Conservation (phyloP, 2,113 vertebrate genomes). For the Notarius quadriscutis region DNA sequence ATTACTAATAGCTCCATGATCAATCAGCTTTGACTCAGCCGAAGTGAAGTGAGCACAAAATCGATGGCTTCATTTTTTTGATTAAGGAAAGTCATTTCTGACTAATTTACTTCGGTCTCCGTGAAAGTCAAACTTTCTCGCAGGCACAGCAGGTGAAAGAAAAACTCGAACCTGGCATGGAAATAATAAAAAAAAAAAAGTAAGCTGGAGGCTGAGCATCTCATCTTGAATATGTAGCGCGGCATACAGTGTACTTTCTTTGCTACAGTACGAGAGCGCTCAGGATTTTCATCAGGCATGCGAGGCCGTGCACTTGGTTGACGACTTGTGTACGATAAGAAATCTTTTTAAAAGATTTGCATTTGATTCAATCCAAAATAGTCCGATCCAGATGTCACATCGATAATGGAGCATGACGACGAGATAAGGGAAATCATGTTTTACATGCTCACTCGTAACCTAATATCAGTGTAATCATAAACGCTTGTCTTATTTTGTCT, state of each 20-base stretch:
- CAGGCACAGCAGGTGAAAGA: background rate
- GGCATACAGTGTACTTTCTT: background rate
- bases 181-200: too few relatives aligned
- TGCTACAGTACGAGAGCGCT: background rate
- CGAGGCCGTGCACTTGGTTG: background rate
- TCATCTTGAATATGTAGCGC: background rate
- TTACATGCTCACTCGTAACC: background rate
- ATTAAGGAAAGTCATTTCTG: constrained; percentile 38
- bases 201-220: background rate
- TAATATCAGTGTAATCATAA: background rate
- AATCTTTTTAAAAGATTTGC: background rate
- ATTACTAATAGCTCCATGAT: constrained; percentile 31
- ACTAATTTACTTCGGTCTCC: background rate
- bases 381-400: background rate
- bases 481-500: background rate
- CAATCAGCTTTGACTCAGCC: constrained; percentile 6
- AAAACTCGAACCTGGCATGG: background rate
- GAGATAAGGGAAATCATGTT: background rate
- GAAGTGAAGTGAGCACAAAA: constrained; percentile 29
- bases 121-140: background rate
- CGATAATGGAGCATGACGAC: too few relatives aligned
- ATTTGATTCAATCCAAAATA: background rate
- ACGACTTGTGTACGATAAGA: background rate
- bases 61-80: constrained; percentile 36
- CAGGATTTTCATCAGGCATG: background rate